These are phyloP conservation scores for Aplysia californica DNA, from an alignment of 1,140 invertebrate species.

Conservation along the genomic window DNA sequence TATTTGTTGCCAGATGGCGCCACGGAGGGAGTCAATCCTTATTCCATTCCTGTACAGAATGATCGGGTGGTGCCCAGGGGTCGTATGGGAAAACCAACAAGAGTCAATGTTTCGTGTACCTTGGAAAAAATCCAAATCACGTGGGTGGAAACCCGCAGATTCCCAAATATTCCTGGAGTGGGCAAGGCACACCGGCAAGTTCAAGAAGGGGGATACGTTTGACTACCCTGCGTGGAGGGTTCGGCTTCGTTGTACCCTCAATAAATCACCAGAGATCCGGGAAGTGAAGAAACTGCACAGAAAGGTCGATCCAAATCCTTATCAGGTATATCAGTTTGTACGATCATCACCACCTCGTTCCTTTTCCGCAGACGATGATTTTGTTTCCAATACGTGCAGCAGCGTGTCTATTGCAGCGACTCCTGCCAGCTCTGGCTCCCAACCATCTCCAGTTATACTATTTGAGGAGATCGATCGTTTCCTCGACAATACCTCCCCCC, in stretches of 20 bases:
- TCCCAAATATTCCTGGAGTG: background rate
- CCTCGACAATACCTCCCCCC: background rate
- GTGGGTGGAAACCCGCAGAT: slow-evolving; percentile 4
- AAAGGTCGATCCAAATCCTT: background rate
- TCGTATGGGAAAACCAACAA: background rate
- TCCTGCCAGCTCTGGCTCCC: background rate
- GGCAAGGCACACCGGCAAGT: slow-evolving; percentile 10
- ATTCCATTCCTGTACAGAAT: too few relatives aligned
- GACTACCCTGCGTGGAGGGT: slow-evolving; percentile 10
- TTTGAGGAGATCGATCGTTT: background rate
- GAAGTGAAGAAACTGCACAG: background rate
- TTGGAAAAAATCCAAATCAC: slow-evolving; percentile 1
- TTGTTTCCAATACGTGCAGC: background rate
- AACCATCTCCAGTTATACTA: background rate
- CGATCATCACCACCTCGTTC: background rate
- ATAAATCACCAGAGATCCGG: slow-evolving; percentile 1
- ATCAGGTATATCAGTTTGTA: slow-evolving; percentile 4
- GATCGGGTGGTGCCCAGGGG: background rate
- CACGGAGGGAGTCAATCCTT: too few relatives aligned
- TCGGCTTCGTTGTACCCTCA: background rate
- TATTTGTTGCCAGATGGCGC: too few relatives aligned
- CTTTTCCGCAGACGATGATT: slow-evolving; percentile 4
- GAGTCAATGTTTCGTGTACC: background rate
- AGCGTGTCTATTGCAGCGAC: background rate
- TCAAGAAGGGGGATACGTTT: background rate